Percentiles rank a stretch among this genome's conserved stretches.
Conservation (phyloP, 1,140 invertebrate species). For the Aricia agestis region DNA sequence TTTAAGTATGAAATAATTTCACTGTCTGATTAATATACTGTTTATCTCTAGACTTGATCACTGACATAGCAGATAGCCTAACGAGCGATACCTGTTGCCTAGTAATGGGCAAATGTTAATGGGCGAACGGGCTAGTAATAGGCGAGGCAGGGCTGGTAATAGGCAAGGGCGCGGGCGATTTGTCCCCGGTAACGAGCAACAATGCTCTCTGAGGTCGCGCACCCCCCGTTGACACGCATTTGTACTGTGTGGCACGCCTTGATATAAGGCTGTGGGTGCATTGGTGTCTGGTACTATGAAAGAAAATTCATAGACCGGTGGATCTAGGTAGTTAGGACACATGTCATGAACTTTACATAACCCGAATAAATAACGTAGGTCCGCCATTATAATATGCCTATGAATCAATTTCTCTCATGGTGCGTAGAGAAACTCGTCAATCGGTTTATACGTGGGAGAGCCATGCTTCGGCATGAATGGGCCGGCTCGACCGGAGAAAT, state of each 20-base stretch:
- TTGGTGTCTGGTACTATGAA: background rate
- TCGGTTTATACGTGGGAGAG: too few relatives aligned
- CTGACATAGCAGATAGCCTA: background rate
- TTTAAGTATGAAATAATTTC: too few relatives aligned
- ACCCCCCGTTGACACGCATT: constrained; percentile 58
- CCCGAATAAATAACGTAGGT: too few relatives aligned
- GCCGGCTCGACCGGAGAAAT: too few relatives aligned
- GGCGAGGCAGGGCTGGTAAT: constrained; percentile 2
- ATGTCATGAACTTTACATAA: too few relatives aligned
- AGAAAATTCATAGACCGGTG: too few relatives aligned
- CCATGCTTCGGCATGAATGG: too few relatives aligned
- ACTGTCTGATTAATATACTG: too few relatives aligned
- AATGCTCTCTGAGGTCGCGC: constrained; percentile 56
- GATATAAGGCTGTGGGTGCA: constrained; percentile 17
- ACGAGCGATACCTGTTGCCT: constrained; percentile 1
- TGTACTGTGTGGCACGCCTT: constrained; percentile 38
- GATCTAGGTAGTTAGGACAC: too few relatives aligned
- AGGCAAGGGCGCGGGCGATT: constrained; percentile 39
- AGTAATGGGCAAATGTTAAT: background rate
- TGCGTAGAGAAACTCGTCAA: background rate
- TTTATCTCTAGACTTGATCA: background rate
- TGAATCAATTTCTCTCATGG: too few relatives aligned
- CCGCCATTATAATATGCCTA: too few relatives aligned
- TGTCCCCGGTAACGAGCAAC: constrained; percentile 61
- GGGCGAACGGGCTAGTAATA: constrained; percentile 3